These are phyloP conservation scores for Drosophila tani DNA, from an alignment of 1,140 invertebrate genomes.

Conservation along the genomic window DNA sequence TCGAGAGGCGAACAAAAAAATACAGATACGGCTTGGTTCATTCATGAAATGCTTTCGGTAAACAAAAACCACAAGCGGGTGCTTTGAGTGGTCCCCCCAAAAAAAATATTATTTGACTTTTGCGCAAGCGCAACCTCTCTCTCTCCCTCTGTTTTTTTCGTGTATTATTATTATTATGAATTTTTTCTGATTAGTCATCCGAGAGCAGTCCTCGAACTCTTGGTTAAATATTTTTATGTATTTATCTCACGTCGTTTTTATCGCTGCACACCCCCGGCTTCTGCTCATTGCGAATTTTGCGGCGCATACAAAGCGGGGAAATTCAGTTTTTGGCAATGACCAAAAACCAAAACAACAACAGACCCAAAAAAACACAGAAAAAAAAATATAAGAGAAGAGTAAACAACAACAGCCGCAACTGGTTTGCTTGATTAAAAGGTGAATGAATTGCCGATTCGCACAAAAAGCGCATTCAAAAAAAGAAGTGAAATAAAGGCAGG, in stretches of 20 bases:
- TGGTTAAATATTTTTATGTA: constrained; percentile 62
- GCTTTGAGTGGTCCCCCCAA: background rate
- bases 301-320: constrained; percentile 71
- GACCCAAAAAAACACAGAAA: constrained; percentile 21
- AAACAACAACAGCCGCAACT: constrained; percentile 57
- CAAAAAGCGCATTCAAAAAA: constrained; percentile 47
- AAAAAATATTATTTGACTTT: constrained; percentile 20
- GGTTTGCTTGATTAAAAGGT: constrained; percentile 79
- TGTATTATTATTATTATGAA: constrained; percentile 28
- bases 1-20: constrained; percentile 26
- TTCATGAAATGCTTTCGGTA: constrained; percentile 36
- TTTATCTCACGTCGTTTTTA: constrained; percentile 72
- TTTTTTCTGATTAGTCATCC: constrained; percentile 32
- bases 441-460: constrained; percentile 74
- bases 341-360: constrained; percentile 39
- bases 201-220: constrained; percentile 8
- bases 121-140: constrained; percentile 22
- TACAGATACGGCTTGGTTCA: constrained; percentile 28
- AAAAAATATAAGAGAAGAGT: constrained; percentile 23
- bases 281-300: constrained; percentile 55
- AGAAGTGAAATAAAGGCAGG: constrained; percentile 15
- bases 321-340: constrained; percentile 54
- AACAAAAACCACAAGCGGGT: constrained; percentile 21
- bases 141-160: background rate
- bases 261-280: background rate